Percentiles rank a stretch among this genome's conserved stretches.
These are phyloP conservation scores for Macquaria australasica DNA, from an alignment of 2,113 vertebrate species.

Conservation along the genomic window DNA sequence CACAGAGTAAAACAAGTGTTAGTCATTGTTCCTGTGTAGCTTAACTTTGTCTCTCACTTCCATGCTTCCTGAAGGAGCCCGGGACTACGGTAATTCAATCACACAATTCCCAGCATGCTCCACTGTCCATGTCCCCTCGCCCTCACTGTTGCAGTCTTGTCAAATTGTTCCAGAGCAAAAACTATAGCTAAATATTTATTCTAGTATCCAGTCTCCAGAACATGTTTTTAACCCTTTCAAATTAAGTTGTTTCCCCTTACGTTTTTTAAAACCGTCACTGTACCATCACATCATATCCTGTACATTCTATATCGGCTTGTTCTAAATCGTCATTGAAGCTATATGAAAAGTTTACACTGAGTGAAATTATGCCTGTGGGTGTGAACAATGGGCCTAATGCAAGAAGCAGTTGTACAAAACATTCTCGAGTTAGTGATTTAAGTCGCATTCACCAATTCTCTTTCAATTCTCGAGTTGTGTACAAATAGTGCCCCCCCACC, in stretches of 20 bases:
- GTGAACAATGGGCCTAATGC: no score
- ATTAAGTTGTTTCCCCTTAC: background rate
- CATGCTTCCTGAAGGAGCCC: slow-evolving; percentile 72
- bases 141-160: background rate
- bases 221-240: background rate
- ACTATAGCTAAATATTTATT: background rate
- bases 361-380: no score
- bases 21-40: background rate
- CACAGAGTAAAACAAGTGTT: background rate
- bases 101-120: slow-evolving; percentile 40
- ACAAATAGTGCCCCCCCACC: no score
- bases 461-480: no score
- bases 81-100: slow-evolving; percentile 72
- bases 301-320: background rate
- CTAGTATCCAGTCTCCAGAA: background rate
- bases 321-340: no score
- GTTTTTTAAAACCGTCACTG: background rate
- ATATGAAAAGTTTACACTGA: no score
- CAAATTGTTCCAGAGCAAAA: background rate
- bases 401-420: no score
- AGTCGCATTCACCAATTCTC: no score
- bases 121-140: slow-evolving; percentile 1
- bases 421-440: no score
- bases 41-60: slow-evolving; percentile 45
- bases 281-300: background rate